Evolutionary conservation across 2,113 vertebrate species (phyloP), one percentile per base, ranked within the genome.

Genomic region (Climacteris rufus): DNA sequence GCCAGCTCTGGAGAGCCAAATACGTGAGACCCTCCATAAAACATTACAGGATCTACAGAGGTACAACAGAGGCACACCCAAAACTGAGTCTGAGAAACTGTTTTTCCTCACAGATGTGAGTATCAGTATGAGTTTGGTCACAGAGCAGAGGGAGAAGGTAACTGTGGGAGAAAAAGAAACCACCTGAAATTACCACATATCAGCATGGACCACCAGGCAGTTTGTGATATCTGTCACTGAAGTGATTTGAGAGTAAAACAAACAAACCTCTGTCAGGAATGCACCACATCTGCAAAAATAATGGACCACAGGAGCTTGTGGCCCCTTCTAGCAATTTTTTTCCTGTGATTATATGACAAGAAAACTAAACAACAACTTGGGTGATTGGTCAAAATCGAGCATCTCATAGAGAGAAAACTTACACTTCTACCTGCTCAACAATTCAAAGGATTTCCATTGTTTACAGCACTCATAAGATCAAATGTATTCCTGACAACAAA

Each of bases 81-180:
- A 17, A 17, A 77, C 83, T 0, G 95, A 96, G 4, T 15, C 15
- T 1, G 97, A 97, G 13, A 98, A 87, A 65, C 24, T 90, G 11
- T 3, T 77, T 63, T 97, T 97, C 68, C 95, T 98, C 65, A 96
- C 97, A 24, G 95, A 98, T 1, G 98, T 98, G 92, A 97, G 97
- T 93, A 27, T 25, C 37, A 11, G 2, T 13, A 6, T 24, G 18
- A 23, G 28, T 64, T 24, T 74, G 17, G 39, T 53, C 54, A 50
- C 1, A 10, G 15, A 70, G 9, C 52, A 83, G n/a, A 42, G 20
- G 1, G 0, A 54, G 52, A 20, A 82, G 28, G 35, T 70, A 31
- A 72, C 25, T n/a, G 14, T 31, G 35, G 59, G 53, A 83, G 50
- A 44, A 80, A 81, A 90, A 70, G 11, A 65, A 82, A 45, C 3